A percentile compares a stretch with the other conserved stretches of the same genome.
Evolutionary conservation across 2,888 invertebrate genomes (phyloP).

Genomic region (Dinocampus coccinellae): DNA sequence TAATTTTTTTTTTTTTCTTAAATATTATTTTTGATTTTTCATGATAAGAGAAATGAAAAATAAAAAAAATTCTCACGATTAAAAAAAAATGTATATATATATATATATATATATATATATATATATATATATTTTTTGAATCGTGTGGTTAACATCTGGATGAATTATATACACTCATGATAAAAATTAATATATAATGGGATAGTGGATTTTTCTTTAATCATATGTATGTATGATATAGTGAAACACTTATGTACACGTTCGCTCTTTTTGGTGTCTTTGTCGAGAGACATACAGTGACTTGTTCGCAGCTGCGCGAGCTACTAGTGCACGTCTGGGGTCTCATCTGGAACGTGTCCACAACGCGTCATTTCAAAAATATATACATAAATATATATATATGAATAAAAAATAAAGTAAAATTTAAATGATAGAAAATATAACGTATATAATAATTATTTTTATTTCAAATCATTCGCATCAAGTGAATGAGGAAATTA

Average conservation of each 20-base stretch:
- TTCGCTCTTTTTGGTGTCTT: constrained; percentile 24
- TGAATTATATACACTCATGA: constrained; percentile 2
- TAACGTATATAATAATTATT: not conserved
- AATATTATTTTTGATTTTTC: not conserved
- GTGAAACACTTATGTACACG: not conserved
- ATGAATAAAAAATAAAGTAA: constrained; percentile 4
- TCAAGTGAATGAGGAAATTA: not conserved
- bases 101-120: no score
- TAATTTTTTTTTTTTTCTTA: no score
- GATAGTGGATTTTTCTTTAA: not conserved
- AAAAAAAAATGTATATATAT: constrained; percentile 6
- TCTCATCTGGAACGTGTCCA: constrained; percentile 34
- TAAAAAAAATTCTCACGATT: not conserved
- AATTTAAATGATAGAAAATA: not conserved
- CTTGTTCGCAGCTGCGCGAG: constrained; percentile 31
- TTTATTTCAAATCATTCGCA: not conserved
- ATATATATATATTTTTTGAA: constrained; percentile 1
- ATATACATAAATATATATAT: constrained; percentile 7
- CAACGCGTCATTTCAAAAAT: constrained; percentile 40
- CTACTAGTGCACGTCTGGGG: not conserved
- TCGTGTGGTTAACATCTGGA: constrained; percentile 27
- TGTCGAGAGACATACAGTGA: constrained; percentile 33
- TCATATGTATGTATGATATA: not conserved
- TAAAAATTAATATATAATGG: constrained; percentile 34
- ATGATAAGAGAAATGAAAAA: not conserved